phyloP scores from a whole-genome alignment of 2,888 invertebrate species.

The Drosophila eohydei region DNA sequence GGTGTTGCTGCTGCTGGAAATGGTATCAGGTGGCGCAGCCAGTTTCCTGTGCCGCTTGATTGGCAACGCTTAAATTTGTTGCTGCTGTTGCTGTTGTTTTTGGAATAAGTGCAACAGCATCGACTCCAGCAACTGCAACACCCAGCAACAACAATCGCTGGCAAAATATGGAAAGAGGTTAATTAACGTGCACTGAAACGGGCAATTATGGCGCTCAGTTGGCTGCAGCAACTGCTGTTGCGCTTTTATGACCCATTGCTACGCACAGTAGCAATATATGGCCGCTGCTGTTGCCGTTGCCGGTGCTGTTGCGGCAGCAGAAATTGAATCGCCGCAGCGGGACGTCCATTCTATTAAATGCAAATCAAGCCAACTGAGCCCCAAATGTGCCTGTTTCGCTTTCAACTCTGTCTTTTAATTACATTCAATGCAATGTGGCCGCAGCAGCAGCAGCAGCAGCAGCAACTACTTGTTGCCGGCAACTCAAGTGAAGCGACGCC shows the following conservation, averaged over 20 bases:
- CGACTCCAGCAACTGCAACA: slow-evolving; percentile 36
- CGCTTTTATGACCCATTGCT: slow-evolving; percentile 48
- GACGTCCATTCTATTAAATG: slow-evolving; percentile 76
- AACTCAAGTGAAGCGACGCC: slow-evolving; percentile 49
- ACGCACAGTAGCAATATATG: slow-evolving; percentile 61
- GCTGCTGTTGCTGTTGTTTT: slow-evolving; percentile 9
- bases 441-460: background rate
- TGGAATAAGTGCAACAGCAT: slow-evolving; percentile 46
- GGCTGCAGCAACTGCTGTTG: slow-evolving; percentile 36
- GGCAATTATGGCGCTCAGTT: slow-evolving; percentile 77
- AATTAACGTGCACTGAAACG: slow-evolving; percentile 82
- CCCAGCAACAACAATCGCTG: slow-evolving; percentile 38
- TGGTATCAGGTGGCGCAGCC: slow-evolving; percentile 75
- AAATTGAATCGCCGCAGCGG: slow-evolving; percentile 64
- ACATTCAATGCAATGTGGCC: slow-evolving; percentile 43
- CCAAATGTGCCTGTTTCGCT: slow-evolving; percentile 19
- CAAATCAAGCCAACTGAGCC: slow-evolving; percentile 57
- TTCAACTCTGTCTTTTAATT: slow-evolving; percentile 45
- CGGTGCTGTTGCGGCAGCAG: slow-evolving; percentile 28
- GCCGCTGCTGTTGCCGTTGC: slow-evolving; percentile 25
- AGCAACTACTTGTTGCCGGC: slow-evolving; percentile 23
- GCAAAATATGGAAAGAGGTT: slow-evolving; percentile 80
- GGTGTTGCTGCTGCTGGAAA: slow-evolving; percentile 54
- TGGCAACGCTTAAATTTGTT: slow-evolving; percentile 69
- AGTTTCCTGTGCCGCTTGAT: slow-evolving; percentile 63